A percentile compares a stretch with the other conserved stretches of the same genome.
These are phyloP conservation scores for Cliona cf. orientalis DNA, from an alignment of 37 sponge, comb jelly and placozoan genomes.

Conservation along the genomic window DNA sequence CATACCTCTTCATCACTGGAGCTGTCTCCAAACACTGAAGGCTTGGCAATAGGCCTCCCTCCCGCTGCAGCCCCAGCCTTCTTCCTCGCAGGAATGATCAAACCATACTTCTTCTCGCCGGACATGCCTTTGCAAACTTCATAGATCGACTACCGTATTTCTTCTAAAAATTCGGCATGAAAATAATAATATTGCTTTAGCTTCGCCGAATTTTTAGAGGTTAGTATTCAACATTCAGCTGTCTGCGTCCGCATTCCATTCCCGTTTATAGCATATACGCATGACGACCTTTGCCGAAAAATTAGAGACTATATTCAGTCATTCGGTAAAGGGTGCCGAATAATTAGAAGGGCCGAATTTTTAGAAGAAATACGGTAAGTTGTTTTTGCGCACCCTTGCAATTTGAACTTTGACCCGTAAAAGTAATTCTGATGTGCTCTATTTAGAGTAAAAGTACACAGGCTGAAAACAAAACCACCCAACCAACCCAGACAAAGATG, in stretches of 20 bases:
- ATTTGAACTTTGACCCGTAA: background rate
- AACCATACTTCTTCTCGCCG: constrained; percentile 47
- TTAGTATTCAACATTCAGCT: too few relatives aligned
- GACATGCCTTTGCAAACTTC: background rate
- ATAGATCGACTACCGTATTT: too few relatives aligned
- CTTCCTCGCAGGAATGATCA: constrained; percentile 41
- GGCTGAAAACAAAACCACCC: background rate
- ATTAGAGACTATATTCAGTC: too few relatives aligned
- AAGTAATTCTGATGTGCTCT: constrained; percentile 19
- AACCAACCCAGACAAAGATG: background rate
- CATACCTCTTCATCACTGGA: constrained; percentile 67
- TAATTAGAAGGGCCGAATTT: too few relatives aligned
- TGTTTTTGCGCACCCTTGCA: too few relatives aligned
- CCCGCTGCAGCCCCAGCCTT: constrained; percentile 3
- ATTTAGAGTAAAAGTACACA: constrained; percentile 6
- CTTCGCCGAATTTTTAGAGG: too few relatives aligned
- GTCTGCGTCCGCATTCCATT: too few relatives aligned
- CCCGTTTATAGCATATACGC: too few relatives aligned
- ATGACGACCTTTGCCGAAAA: background rate
- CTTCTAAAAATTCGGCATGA: too few relatives aligned
- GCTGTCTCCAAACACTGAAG: constrained; percentile 70
- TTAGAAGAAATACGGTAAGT: too few relatives aligned
- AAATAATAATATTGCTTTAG: too few relatives aligned
- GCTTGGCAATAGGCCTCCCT: constrained; percentile 14
- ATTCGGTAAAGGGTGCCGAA: too few relatives aligned